phyloP scores from a whole-genome alignment of 2,888 invertebrate species.

The Ypsolopha scabrella region DNA sequence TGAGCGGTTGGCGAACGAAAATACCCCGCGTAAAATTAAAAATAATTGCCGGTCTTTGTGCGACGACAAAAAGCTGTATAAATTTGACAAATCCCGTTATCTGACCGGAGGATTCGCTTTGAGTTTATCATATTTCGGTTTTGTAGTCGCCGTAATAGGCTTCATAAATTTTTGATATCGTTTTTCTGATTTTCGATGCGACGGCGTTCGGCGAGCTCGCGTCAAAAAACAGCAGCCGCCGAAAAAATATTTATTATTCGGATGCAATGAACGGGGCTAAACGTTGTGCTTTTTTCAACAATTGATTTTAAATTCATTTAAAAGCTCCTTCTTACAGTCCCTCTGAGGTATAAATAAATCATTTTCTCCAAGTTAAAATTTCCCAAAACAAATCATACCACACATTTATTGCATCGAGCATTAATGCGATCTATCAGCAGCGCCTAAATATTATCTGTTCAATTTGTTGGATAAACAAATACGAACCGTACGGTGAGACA shows the following conservation, averaged over 20 bases:
- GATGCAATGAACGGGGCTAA: neutral
- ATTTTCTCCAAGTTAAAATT: no score
- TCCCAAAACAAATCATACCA: neutral
- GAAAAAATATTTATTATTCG: conserved; percentile 15
- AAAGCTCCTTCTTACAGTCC: neutral
- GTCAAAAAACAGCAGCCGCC: conserved; percentile 15
- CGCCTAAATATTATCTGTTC: conserved; percentile 9
- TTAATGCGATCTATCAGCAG: conserved; percentile 9
- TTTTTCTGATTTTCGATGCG: conserved; percentile 38
- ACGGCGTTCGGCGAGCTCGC: conserved; percentile 12
- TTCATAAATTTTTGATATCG: conserved; percentile 60
- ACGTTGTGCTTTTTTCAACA: neutral
- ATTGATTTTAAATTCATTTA: neutral
- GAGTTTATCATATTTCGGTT: conserved; percentile 50
- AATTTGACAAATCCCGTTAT: conserved; percentile 52
- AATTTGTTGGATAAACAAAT: conserved; percentile 10
- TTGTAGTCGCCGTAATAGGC: conserved; percentile 49
- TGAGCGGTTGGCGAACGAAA: neutral
- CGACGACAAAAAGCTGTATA: conserved; percentile 26
- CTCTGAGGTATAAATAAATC: neutral
- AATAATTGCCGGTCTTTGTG: conserved; percentile 35
- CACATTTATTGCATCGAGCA: conserved; percentile 2
- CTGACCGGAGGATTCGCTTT: conserved; percentile 19
- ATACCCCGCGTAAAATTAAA: conserved; percentile 23
- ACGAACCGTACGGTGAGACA: conserved; percentile 1